phyloP scores from a whole-genome alignment of 2,888 invertebrate species.

The Herminia tarsipennalis region DNA sequence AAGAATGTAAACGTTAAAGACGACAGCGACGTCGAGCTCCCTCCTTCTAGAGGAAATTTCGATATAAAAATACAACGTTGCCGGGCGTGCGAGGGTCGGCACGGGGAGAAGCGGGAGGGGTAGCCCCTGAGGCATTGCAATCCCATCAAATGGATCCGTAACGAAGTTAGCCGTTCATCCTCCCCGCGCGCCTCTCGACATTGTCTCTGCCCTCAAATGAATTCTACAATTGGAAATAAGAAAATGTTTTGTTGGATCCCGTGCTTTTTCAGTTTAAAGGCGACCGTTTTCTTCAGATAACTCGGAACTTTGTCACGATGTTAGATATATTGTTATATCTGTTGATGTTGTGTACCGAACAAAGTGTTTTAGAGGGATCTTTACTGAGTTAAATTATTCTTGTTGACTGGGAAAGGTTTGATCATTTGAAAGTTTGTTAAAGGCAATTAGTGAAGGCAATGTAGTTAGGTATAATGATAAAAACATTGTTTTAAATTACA shows the following conservation, averaged over 20 bases:
- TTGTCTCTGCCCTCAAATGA: conserved; percentile 86
- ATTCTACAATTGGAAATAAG: conserved; percentile 86
- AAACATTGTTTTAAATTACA: too few relatives aligned
- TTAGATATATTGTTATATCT: conserved; percentile 52
- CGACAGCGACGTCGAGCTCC: conserved; percentile 75
- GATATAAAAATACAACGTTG: conserved; percentile 84
- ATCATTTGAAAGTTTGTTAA: too few relatives aligned
- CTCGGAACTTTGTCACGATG: conserved; percentile 59
- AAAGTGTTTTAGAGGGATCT: conserved; percentile 60
- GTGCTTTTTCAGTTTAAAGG: conserved; percentile 83
- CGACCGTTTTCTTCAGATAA: conserved; percentile 78
- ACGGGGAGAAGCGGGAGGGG: conserved; percentile 54
- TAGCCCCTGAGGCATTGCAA: conserved; percentile 86
- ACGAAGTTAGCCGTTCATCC: conserved; percentile 89
- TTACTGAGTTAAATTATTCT: conserved; percentile 57
- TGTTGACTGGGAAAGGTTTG: conserved; percentile 41
- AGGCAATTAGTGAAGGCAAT: too few relatives aligned
- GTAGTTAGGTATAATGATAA: too few relatives aligned
- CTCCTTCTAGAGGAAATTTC: conserved; percentile 83
- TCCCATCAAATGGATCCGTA: conserved; percentile 93
- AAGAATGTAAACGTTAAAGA: conserved; percentile 86
- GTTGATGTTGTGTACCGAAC: conserved; percentile 36
- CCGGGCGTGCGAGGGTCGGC: conserved; percentile 57
- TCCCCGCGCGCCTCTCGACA: conserved; percentile 84
- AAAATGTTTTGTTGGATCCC: conserved; percentile 85